These are phyloP conservation scores for Morpho achilles DNA, from an alignment of 2,888 invertebrate genomes.

Conservation along the genomic window DNA sequence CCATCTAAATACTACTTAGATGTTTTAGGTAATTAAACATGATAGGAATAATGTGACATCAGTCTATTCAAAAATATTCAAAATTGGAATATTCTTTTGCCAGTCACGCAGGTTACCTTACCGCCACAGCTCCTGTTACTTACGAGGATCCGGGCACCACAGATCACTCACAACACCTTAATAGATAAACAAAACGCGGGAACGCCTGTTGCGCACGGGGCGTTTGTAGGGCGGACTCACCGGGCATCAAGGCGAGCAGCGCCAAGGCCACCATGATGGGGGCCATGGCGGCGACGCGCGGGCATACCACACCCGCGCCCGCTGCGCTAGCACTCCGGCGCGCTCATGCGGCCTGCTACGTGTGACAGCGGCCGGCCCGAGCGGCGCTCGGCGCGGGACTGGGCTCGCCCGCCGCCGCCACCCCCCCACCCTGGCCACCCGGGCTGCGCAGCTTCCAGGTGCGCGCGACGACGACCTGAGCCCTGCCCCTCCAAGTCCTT, in stretches of 20 bases:
- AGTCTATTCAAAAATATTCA: too few relatives aligned
- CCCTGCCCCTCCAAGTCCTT: slow-evolving; percentile 42
- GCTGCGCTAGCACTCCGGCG: slow-evolving; percentile 74
- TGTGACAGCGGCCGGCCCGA: slow-evolving; percentile 60
- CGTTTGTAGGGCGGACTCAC: slow-evolving; percentile 49
- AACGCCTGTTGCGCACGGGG: slow-evolving; percentile 61
- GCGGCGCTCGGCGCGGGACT: slow-evolving; percentile 72
- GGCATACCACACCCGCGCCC: slow-evolving; percentile 77
- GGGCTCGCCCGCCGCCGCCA: slow-evolving; percentile 42
- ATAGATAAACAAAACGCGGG: slow-evolving; percentile 45
- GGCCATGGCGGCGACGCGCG: slow-evolving; percentile 74
- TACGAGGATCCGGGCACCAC: slow-evolving; percentile 23
- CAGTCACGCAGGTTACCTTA: slow-evolving; percentile 14
- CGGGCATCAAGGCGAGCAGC: slow-evolving; percentile 71
- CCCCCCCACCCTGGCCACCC: slow-evolving; percentile 37
- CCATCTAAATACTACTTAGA: too few relatives aligned
- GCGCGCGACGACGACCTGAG: slow-evolving; percentile 38
- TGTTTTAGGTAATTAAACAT: too few relatives aligned
- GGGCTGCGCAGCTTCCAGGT: slow-evolving; percentile 54
- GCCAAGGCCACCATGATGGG: slow-evolving; percentile 68
- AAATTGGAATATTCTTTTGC: too few relatives aligned
- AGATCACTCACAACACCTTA: slow-evolving; percentile 67
- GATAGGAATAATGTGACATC: too few relatives aligned
- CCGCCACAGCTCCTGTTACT: slow-evolving; percentile 14
- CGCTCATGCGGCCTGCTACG: slow-evolving; percentile 64